Evolutionary conservation across 2,113 vertebrate genomes (phyloP).

Genomic region (Stigmatopora nigra): DNA sequence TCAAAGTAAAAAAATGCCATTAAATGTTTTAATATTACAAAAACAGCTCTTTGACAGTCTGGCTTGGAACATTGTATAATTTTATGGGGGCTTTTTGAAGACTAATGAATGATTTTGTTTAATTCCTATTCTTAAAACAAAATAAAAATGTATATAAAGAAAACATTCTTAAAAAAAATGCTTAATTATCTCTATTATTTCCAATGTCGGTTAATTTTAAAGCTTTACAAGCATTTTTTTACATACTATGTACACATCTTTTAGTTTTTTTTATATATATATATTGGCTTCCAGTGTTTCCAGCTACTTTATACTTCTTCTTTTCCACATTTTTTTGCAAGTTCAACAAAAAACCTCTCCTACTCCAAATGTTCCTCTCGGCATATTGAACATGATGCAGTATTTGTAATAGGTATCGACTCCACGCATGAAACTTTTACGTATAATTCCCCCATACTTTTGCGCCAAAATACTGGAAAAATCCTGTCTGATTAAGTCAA

Average conservation of each 20-base stretch:
- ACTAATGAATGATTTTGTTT: too few relatives aligned
- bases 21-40: too few relatives aligned
- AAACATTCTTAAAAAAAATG: too few relatives aligned
- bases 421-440: neutral
- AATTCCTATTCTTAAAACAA: too few relatives aligned
- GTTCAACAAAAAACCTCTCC: conserved; percentile 1
- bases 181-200: too few relatives aligned
- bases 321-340: neutral
- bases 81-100: too few relatives aligned
- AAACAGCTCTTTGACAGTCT: too few relatives aligned
- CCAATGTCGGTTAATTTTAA: too few relatives aligned
- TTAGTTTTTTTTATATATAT: neutral
- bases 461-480: conserved; percentile 1
- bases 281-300: neutral
- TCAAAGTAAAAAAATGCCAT: too few relatives aligned
- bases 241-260: neutral
- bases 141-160: too few relatives aligned
- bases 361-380: neutral
- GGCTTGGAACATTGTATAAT: too few relatives aligned
- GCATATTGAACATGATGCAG: neutral
- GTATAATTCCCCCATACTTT: neutral
- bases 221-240: neutral
- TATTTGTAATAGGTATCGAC: neutral
- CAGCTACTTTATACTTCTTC: neutral
- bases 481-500: conserved; percentile 3